Percentiles rank a stretch among this genome's conserved stretches.
Evolutionary conservation across 1,140 invertebrate species (phyloP).

Genomic region (Atta texana): DNA sequence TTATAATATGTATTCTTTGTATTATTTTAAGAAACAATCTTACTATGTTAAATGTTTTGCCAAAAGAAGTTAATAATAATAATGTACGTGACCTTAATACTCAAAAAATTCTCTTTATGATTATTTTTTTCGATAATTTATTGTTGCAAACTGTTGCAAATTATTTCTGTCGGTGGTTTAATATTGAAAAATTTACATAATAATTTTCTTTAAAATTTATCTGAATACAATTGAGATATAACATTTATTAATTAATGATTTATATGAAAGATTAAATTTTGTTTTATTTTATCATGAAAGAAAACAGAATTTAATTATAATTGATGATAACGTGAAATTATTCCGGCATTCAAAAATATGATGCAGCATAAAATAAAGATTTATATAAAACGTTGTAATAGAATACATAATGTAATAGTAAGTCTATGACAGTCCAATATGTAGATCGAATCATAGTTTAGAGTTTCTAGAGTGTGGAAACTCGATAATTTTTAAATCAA

Average conservation of each 20-base stretch:
- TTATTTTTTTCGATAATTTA: background rate
- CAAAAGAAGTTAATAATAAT: background rate
- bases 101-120: background rate
- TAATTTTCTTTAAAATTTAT: background rate
- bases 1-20: background rate
- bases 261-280: background rate
- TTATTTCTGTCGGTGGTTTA: background rate
- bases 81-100: background rate
- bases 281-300: constrained; percentile 4
- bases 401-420: background rate
- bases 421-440: background rate
- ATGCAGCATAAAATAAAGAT: background rate
- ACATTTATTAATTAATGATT: background rate
- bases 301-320: background rate
- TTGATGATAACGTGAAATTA: background rate
- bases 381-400: background rate
- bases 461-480: background rate
- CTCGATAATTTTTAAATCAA: constrained; percentile 28
- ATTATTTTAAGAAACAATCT: background rate
- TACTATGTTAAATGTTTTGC: background rate
- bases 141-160: background rate
- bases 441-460: background rate
- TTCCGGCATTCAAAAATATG: background rate
- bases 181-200: background rate
- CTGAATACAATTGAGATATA: background rate